Evolutionary conservation across 2,113 vertebrate genomes (phyloP).

Genomic region (Petromus typicus): DNA sequence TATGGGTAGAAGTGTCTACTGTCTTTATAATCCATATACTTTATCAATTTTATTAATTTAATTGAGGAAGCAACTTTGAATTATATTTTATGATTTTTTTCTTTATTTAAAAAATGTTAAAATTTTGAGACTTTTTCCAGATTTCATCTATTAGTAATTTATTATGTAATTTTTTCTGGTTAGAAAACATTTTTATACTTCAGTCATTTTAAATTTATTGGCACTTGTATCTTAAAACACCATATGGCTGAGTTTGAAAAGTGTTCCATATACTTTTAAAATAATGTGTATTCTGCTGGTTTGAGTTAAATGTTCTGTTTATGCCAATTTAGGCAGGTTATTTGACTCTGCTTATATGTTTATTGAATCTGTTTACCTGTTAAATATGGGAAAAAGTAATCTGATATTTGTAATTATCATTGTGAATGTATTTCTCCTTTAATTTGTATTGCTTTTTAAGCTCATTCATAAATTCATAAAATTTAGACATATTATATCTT

Average conservation of each 20-base stretch:
- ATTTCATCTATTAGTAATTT: neutral
- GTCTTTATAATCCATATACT: neutral
- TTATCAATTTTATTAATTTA: slow-evolving; percentile 15
- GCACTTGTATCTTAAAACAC: neutral
- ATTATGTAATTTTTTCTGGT: neutral
- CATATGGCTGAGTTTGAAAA: neutral
- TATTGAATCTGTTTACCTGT: neutral
- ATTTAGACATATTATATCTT: neutral
- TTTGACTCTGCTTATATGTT: neutral
- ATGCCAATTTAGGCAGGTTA: neutral
- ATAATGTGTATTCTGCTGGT: neutral
- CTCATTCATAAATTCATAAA: neutral
- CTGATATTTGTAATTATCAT: neutral
- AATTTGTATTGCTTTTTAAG: neutral
- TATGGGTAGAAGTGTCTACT: neutral
- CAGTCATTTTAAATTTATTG: neutral
- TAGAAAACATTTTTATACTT: neutral
- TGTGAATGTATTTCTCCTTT: slow-evolving; percentile 15
- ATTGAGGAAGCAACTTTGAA: neutral
- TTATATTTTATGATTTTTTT: neutral
- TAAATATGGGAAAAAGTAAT: neutral
- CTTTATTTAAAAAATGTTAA: neutral
- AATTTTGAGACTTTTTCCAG: neutral
- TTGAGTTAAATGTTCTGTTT: neutral
- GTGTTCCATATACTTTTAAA: neutral